Base-by-base conservation (phyloP, 2,888 invertebrate genomes). In the Protodeltote pygarga region DNA sequence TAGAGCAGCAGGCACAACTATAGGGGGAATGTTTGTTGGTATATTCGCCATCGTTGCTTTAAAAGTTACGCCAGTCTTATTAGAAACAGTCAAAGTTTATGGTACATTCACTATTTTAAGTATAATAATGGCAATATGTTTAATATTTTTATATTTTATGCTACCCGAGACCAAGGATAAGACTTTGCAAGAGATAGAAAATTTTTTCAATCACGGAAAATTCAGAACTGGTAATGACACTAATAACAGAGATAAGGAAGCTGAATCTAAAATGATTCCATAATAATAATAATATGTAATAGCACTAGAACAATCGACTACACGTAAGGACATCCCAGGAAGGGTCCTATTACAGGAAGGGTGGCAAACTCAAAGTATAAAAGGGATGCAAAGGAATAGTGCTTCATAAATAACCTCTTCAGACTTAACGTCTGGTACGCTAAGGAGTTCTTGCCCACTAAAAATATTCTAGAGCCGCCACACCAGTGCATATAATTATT, bases 161-260 rank as follows among this genome's bases (percentile, higher is more conserved):
- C 38, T 77, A 24, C 78, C 74, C 5, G 77, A 77, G 51, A 77
- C 77, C 0, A 77, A 76, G 32, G 73, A 77, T 11, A 73, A 59
- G 8, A 75, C 77, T 5, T 39, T 77, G 15, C 69, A 72, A 31
- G 75, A 77, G 19, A 77, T 77, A 8, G 75, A 77, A 46, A 48
- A 73, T 39, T 73, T 60, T 32, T 77, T 73, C 28, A 70, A 68
- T 8, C 16, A 65, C 38, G 66, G 69, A 0, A 53, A 31, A 19
- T 66, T 59, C 54, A 35, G 44, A 23, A n/a, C n/a, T n/a, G n/a
- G n/a, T n/a, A 50, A 54, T 15, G 38, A 59, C 6, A 10, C 8
- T 3, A 23, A 15, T 6, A 31, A 20, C 8, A 29, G 34, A 0
- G 41, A 45, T 8, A 25, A 41, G 5, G 61, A 66, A 16, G 32